Evolutionary conservation across 1,140 invertebrate genomes (phyloP), one percentile per base, ranked within the genome.

Genomic region (Panagrolaimus sp.): DNA sequence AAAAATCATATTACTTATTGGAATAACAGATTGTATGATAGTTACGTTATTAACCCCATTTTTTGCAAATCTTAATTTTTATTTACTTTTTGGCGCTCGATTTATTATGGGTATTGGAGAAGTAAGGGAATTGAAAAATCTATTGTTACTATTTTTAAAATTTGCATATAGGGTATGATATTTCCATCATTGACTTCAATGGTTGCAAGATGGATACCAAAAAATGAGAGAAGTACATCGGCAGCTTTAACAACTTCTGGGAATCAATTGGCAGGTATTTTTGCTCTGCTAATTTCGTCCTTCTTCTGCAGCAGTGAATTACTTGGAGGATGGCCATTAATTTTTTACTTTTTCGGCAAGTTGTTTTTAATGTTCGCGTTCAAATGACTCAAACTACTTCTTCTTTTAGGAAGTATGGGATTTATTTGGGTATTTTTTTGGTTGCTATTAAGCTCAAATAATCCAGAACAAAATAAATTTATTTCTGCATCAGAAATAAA

Each of bases 21-120:
- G 28, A n/a, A 12, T 64, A 21, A 9, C 28, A 15, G 63, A 64
- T 43, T 64, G 63, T 64, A 21, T 43, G 5, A 17, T 64, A 8
- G 63, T 64, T 5, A 43, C 63, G 2, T 32, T 43, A 1, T 14
- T 43, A n/a, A 43, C 63, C 8, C 63, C 63, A 8, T 43, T 43
- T 1, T 43, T 64, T 32, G 63, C 63, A 17, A 28, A 64, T 7
- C 10, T 17, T 6, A 64, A 28, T 38, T 64, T 43, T 43, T 17
- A 17, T 32, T 32, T 43, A 64, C n/a, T 64, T 15, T 64, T 64
- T 43, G 38, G 17, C 12, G 28, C 63, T 17, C 14, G 63, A 15
- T 43, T 64, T 14, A 43, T 64, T 21, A 64, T 64, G 63, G 63
- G 63, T 6, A n/a, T 64, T 43, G 63, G 63, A 12, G 63, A 64